Evolutionary conservation across 2,888 invertebrate genomes (phyloP), one percentile per base, ranked within the genome.

Genomic region (Perizoma affinitatum): DNA sequence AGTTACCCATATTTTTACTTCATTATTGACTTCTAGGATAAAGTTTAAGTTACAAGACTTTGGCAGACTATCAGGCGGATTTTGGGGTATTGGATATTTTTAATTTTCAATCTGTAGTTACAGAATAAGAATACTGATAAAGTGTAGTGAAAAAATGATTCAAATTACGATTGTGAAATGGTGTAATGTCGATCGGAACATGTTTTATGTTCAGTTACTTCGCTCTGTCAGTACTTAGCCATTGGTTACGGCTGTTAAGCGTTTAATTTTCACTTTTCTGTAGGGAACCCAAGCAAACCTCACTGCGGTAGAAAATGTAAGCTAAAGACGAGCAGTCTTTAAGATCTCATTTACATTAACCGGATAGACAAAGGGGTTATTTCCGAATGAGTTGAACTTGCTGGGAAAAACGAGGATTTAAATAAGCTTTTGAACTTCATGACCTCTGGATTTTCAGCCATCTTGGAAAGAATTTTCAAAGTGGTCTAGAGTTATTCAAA

Each of bases 311-410:
- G 57, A 60, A 34, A 46, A 53, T 49, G 53, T 54, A 54, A 54
- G 58, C 38, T 48, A 53, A 54, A 41, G 45, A 43, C 49, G 54
- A 54, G 50, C 45, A 33, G 54, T 60, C 59, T 60, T 51, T 51
- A 60, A 54, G 54, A 54, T 60, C 59, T 60, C 59, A 60, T 60
- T 60, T 60, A 51, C 59, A 60, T 60, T 60, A 60, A 54, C 59
- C 54, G 59, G 50, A 47, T 42, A 60, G 59, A 60, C 59, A 60
- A 60, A 60, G 59, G 45, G 51, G 59, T 60, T 46, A 42, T 60
- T 60, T 60, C 59, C 59, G 46, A 51, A 51, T 50, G 59, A 51
- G 59, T 54, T 54, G 45, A 4, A 38, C 38, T 22, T 22, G 22
- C 50, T 49, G 36, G 40, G 59, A 54, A 50, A 60, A 54, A 54